Evolutionary conservation across 2,888 invertebrate genomes (phyloP).

Genomic region (Nasonia oneida): DNA sequence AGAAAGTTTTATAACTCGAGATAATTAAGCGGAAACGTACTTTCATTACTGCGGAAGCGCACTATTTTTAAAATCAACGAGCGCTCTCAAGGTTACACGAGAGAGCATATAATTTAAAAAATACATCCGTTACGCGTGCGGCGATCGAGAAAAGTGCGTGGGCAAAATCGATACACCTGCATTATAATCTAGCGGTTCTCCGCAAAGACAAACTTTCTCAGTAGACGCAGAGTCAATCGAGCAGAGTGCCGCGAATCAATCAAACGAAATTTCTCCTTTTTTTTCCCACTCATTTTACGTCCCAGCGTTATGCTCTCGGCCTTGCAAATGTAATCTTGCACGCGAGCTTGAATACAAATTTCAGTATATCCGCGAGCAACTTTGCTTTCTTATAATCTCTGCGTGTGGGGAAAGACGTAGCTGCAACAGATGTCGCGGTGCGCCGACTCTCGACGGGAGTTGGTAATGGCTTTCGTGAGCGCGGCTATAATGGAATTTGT

Average conservation of each 20-base stretch:
- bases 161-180: no score
- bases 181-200: no score
- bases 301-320: neutral
- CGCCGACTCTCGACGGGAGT: neutral
- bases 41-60: neutral
- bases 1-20: neutral
- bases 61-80: no score
- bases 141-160: no score
- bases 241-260: slow-evolving; percentile 54
- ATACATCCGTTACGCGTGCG: no score
- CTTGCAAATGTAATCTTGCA: neutral
- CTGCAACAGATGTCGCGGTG: neutral
- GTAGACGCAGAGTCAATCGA: slow-evolving; percentile 38
- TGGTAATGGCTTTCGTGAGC: neutral
- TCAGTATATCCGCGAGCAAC: neutral
- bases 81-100: no score
- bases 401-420: neutral
- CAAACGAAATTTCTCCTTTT: slow-evolving; percentile 20
- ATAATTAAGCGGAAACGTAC: neutral
- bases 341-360: neutral
- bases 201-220: neutral
- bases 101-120: no score
- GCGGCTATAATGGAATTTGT: slow-evolving; percentile 6
- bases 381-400: neutral
- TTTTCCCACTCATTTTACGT: neutral